phyloP scores from a whole-genome alignment of 2,888 invertebrate species.

The Gortyna flavago region DNA sequence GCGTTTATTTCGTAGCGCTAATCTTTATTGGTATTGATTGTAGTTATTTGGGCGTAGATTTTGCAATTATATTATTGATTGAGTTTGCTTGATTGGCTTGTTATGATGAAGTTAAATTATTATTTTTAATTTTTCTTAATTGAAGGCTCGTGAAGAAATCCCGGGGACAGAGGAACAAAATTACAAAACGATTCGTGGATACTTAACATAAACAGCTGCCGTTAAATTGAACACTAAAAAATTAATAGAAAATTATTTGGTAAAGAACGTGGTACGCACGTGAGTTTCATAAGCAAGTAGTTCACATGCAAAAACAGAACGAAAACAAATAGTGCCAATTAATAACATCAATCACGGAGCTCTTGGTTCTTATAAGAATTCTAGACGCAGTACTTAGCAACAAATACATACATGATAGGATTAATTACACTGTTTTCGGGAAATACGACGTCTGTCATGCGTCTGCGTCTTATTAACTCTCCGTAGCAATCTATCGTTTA shows the following conservation, averaged over 20 bases:
- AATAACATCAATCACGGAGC: neutral
- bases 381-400: neutral
- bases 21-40: conserved; percentile 43
- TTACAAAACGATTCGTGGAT: neutral
- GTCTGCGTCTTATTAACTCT: neutral
- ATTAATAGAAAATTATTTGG: neutral
- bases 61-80: conserved; percentile 29
- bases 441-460: neutral
- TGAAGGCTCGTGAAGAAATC: neutral
- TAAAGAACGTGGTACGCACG: neutral
- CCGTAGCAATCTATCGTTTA: neutral
- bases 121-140: neutral
- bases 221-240: neutral
- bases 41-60: conserved; percentile 5
- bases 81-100: neutral
- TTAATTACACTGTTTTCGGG: neutral
- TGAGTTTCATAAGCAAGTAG: neutral
- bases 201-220: neutral
- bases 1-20: conserved; percentile 40
- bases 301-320: neutral
- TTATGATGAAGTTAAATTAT: neutral
- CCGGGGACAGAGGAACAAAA: neutral
- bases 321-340: neutral
- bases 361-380: neutral
- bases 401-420: neutral